Conservation (phyloP, 2,797 vertebrate species). For the Sitta carolinensis region DNA sequence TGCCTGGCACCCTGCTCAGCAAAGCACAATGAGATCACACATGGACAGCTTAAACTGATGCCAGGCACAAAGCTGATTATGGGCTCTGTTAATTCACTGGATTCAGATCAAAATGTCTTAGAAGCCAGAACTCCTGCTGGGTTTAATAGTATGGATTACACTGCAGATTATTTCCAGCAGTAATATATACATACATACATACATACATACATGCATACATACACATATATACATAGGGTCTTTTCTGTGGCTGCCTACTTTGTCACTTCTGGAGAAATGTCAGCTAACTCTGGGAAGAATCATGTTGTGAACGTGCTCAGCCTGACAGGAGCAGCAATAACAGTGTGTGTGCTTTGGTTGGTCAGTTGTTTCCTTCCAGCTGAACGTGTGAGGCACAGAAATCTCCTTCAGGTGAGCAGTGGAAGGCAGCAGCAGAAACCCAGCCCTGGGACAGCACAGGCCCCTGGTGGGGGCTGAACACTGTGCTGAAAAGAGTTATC, state of each 20-base stretch:
- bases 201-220: too few relatives aligned
- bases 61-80: background rate
- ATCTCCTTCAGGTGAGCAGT: background rate
- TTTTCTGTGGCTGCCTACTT: background rate
- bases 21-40: background rate
- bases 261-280: background rate
- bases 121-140: background rate
- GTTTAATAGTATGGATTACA: background rate
- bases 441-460: rapidly evolving
- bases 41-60: background rate
- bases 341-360: background rate
- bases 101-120: background rate
- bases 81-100: background rate
- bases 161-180: conserved; percentile 14
- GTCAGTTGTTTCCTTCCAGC: background rate
- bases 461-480: rapidly evolving
- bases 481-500: background rate
- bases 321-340: background rate
- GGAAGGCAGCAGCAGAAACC: background rate
- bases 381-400: background rate
- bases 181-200: background rate
- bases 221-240: background rate
- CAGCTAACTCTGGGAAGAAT: background rate
- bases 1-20: background rate
- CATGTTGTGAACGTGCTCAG: background rate